These are phyloP conservation scores for Rhynchonycteris naso DNA, from an alignment of 2,797 vertebrate species.

Conservation along the genomic window DNA sequence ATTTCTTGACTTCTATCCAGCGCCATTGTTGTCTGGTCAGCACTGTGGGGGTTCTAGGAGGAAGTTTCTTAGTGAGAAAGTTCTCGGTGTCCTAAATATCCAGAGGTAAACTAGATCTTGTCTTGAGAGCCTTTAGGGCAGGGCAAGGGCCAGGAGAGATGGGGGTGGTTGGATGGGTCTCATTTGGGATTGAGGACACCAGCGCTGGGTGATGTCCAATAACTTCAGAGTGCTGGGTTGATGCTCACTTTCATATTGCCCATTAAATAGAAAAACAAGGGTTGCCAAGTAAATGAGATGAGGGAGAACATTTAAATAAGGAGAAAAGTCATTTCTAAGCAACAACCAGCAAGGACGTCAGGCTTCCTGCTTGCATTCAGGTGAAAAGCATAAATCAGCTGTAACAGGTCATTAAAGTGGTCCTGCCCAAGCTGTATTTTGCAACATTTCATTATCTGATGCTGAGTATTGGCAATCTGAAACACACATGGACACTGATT, in stretches of 20 bases:
- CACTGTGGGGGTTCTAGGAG: background rate
- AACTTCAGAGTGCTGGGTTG: background rate
- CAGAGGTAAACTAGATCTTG: background rate
- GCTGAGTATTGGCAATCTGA: background rate
- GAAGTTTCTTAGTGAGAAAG: slow-evolving; percentile 44
- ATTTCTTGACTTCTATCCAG: background rate
- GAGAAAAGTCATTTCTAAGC: slow-evolving; percentile 19
- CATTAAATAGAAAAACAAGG: background rate
- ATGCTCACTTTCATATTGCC: background rate
- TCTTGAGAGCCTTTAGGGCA: background rate
- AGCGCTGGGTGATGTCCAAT: background rate
- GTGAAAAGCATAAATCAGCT: slow-evolving; percentile 41
- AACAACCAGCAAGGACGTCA: background rate
- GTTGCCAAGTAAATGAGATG: background rate
- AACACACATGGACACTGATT: background rate
- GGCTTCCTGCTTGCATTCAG: slow-evolving; percentile 31
- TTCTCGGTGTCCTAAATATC: background rate
- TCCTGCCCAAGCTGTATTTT: background rate
- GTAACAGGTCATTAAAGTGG: background rate
- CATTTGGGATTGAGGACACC: background rate
- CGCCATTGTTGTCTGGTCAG: background rate
- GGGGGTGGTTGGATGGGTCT: background rate
- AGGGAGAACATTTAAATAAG: background rate
- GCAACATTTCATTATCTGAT: slow-evolving; percentile 7
- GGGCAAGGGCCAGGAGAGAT: background rate